phyloP scores from a whole-genome alignment of 1,140 invertebrate genomes.

The Carposina sasakii region DNA sequence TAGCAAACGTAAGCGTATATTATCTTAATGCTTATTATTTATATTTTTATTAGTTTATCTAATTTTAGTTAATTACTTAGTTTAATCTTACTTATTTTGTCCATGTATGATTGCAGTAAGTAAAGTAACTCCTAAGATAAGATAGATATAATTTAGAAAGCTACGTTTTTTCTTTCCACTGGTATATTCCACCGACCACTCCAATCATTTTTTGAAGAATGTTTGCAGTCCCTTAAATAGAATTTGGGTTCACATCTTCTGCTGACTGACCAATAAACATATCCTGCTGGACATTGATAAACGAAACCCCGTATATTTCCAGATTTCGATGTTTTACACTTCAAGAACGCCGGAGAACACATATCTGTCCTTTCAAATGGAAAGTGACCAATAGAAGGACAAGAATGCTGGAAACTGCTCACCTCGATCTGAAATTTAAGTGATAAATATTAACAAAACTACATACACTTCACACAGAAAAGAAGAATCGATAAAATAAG shows the following conservation, averaged over 20 bases:
- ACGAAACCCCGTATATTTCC: constrained; percentile 78
- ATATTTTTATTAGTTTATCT: too few species aligned
- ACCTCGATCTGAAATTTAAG: constrained; percentile 79
- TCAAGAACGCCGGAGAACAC: constrained; percentile 82
- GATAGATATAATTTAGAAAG: too few species aligned
- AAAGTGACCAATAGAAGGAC: constrained; percentile 80
- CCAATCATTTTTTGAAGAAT: constrained; percentile 51
- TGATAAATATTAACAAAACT: too few species aligned
- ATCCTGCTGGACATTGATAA: constrained; percentile 83
- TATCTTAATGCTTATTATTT: too few species aligned
- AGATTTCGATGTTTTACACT: constrained; percentile 75
- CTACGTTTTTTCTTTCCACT: constrained; percentile 68
- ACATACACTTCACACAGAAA: too few species aligned
- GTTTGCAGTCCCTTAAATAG: constrained; percentile 75
- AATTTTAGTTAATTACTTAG: too few species aligned
- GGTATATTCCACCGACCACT: constrained; percentile 70
- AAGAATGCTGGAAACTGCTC: constrained; percentile 71
- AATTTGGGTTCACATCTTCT: constrained; percentile 79
- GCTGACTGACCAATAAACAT: constrained; percentile 83
- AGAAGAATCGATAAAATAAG: too few species aligned
- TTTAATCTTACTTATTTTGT: too few species aligned
- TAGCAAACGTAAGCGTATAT: too few species aligned
- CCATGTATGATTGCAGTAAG: too few species aligned
- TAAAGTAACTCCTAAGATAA: too few species aligned
- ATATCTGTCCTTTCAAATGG: constrained; percentile 75